Base-by-base conservation (phyloP, 2,797 vertebrate genomes). In the Pipistrellus pipistrellus region DNA sequence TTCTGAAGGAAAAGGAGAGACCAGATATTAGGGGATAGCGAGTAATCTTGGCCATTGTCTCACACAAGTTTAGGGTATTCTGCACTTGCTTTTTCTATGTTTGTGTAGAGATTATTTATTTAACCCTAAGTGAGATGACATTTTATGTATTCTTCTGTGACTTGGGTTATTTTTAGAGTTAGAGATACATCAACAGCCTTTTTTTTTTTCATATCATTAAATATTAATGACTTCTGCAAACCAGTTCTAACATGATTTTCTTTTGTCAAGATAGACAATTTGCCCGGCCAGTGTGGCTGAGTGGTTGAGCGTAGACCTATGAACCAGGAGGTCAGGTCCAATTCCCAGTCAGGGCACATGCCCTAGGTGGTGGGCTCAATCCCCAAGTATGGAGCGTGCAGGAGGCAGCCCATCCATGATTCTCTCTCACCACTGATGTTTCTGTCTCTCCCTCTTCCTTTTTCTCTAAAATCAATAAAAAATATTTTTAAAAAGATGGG, bases 1-100 rank as follows among this genome's bases (percentile, higher is more conserved):
- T 72, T 73, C 77, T 71, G n/a, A 69, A 25, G 82, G 76, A 81
- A 84, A 90, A 78, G 44, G 44, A 27, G n/a, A 93, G 51, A 76
- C 6, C 38, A 23, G 68, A 72, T 55, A 41, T 5, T 20, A 25
- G 51, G n/a, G 20, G 35, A 48, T 11, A n/a, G 69, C 53, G 71
- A 9, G 27, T 86, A 25, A 68, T 46, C 20, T 41, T 64, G 35
- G 66, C 84, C 18, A 10, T 11, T 2, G 15, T 38, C 83, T 48
- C 53, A 51, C 2, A 48, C 14, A 64, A 64, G 18, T 46, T 72
- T 27, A 66, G 41, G 48, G 41, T 38, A 17, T 87, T 90, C 41
- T 41, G 25, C 35, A 23, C 55, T 85, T 17, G 53, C 44, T 51
- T 91, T 73, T 35, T 51, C 68, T 62, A 0, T 62, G 73, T 17